Base-by-base conservation (phyloP, 2,888 invertebrate genomes). In the Lycophotia porphyrea region DNA sequence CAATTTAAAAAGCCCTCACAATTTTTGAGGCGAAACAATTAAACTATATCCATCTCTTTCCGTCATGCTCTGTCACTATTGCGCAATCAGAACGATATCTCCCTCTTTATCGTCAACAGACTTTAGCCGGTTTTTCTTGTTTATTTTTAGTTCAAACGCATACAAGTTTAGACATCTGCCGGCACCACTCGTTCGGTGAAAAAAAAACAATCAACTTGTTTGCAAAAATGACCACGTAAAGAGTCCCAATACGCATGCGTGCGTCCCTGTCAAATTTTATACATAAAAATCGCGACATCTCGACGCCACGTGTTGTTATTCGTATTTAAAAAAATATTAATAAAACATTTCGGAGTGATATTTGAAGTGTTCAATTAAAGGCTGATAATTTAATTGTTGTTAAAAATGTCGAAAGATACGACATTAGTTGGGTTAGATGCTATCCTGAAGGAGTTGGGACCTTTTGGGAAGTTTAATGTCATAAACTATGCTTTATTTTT, bases 391-490 rank as follows among this genome's bases (percentile, higher is more conserved):
- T 71, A 76, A 69, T 52, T 71, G 1, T 58, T 74, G 42, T 69
- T 60, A 21, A 92, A 87, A 90, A 96, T 96, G 96, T 80, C 90
- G 24, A 91, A 91, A 52, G 89, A 89, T 67, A 85, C 85, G 9
- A 36, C 88, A 0, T 80, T 84, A 24, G 88, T 93, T 3, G 93
- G 92, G n/a, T 84, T 96, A 74, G 96, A 96, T 80, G 89, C 83
- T 2, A 93, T 96, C 71, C 79, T 96, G 27, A 85, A 93, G 58
- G 91, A 95, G 34, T 87, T 96, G n/a, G 96, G 96, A 8, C 88
- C 95, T 3, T 96, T 96, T 82, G 96, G 96, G 8, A 94, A 87
- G 77, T 96, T 93, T 81, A 96, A 96, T 63, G 86, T 96, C 24
- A 85, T 95, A 79, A 96, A 96, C 77, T 96, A 95, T 92, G 94